phyloP scores from a whole-genome alignment of 2,113 vertebrate species.

The Hippotragus niger region DNA sequence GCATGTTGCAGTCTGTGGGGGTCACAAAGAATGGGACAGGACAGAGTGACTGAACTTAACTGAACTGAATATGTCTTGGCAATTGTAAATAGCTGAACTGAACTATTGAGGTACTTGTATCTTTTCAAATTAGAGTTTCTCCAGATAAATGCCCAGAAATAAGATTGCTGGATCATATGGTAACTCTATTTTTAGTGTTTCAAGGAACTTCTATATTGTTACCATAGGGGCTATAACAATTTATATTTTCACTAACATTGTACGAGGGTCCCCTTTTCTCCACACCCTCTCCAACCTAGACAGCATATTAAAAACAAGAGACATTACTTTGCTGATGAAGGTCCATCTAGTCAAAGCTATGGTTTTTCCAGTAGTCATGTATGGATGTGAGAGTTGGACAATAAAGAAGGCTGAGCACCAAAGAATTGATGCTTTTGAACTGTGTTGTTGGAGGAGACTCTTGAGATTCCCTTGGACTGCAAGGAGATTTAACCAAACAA shows the following conservation, averaged over 20 bases:
- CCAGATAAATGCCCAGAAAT: background rate
- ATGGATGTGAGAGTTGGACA: background rate
- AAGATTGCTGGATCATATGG: background rate
- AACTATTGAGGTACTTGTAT: background rate
- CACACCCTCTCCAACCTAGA: background rate
- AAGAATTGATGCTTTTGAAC: background rate
- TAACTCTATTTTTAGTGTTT: background rate
- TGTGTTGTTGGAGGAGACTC: background rate
- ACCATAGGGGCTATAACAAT: background rate
- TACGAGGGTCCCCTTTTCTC: background rate
- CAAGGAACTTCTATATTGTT: background rate
- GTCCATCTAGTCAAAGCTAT: background rate
- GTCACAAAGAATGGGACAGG: background rate
- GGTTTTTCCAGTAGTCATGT: background rate
- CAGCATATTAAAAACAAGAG: background rate
- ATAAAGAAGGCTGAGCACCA: background rate
- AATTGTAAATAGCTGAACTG: background rate
- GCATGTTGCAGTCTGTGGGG: rapidly evolving
- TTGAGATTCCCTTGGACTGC: background rate
- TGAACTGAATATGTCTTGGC: background rate
- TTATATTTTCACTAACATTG: background rate
- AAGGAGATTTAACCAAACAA: background rate
- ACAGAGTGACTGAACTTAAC: background rate
- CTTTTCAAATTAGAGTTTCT: background rate
- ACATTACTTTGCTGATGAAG: background rate